Evolutionary conservation across 2,888 invertebrate genomes (phyloP).

Genomic region (Microlaimidae sp.): DNA sequence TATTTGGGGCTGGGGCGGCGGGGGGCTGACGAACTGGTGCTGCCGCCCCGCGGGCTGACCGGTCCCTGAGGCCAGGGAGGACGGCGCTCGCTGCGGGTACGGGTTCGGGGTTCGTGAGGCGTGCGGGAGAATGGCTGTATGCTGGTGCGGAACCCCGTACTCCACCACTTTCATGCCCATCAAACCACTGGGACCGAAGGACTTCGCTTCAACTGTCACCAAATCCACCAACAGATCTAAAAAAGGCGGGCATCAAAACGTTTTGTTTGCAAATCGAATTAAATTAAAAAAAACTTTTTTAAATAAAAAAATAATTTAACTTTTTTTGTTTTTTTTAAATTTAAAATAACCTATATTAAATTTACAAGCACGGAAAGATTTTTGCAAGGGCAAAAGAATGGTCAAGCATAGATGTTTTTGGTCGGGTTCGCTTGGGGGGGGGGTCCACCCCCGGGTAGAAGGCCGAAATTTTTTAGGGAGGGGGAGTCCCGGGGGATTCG

Average conservation of each 20-base stretch:
- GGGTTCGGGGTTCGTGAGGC: constrained; percentile 18
- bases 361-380: too few relatives aligned
- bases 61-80: too few relatives aligned
- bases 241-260: not conserved
- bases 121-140: constrained; percentile 13
- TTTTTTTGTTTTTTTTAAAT: too few relatives aligned
- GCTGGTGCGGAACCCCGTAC: constrained; percentile 42
- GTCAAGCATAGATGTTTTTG: too few relatives aligned
- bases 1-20: not conserved
- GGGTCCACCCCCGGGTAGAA: too few relatives aligned
- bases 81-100: constrained; percentile 25
- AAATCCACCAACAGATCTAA: constrained; percentile 40
- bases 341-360: not conserved
- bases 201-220: constrained; percentile 57
- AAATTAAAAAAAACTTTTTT: not conserved
- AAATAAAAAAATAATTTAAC: too few relatives aligned
- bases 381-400: too few relatives aligned
- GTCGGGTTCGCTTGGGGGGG: too few relatives aligned
- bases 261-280: too few relatives aligned
- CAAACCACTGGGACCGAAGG: constrained; percentile 86
- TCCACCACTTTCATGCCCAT: constrained; percentile 91
- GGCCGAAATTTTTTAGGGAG: too few relatives aligned
- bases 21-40: not conserved
- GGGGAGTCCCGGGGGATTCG: too few relatives aligned
- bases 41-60: too few relatives aligned